phyloP scores from a whole-genome alignment of 2,113 vertebrate genomes.

The Caloenas nicobarica region DNA sequence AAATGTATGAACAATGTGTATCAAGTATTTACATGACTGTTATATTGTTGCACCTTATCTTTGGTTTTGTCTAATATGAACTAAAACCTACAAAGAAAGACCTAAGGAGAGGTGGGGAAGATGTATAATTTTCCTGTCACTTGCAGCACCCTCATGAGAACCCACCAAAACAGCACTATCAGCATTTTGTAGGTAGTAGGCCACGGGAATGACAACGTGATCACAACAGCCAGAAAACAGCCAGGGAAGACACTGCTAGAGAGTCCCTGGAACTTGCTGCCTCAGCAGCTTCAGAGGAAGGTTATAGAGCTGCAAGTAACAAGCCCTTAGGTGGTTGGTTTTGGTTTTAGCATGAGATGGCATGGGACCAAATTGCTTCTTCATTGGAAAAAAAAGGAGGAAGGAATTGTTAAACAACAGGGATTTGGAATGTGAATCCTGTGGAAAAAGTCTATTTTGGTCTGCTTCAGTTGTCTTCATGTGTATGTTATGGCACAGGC shows the following conservation, averaged over 20 bases:
- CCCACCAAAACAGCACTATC: fast-evolving
- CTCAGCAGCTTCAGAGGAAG: not conserved
- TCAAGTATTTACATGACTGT: not conserved
- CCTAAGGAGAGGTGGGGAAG: not conserved
- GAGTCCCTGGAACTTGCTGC: not conserved
- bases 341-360: not conserved
- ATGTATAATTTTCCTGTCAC: not conserved
- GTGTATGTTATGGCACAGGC: not conserved
- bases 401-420: not conserved
- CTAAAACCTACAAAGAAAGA: not conserved
- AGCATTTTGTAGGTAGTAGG: not conserved
- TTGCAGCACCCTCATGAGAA: not conserved
- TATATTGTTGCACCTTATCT: not conserved
- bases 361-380: not conserved
- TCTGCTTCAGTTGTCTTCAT: not conserved
- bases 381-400: not conserved
- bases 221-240: not conserved
- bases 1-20: not conserved
- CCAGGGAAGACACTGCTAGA: not conserved
- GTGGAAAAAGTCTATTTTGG: not conserved
- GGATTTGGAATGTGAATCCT: not conserved
- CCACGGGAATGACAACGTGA: not conserved
- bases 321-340: not conserved
- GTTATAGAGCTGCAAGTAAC: not conserved
- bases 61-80: not conserved